Evolutionary conservation across 64 coral and sea anemone species (phyloP), one percentile per base, ranked within the genome.

Genomic region (Porites lutea): DNA sequence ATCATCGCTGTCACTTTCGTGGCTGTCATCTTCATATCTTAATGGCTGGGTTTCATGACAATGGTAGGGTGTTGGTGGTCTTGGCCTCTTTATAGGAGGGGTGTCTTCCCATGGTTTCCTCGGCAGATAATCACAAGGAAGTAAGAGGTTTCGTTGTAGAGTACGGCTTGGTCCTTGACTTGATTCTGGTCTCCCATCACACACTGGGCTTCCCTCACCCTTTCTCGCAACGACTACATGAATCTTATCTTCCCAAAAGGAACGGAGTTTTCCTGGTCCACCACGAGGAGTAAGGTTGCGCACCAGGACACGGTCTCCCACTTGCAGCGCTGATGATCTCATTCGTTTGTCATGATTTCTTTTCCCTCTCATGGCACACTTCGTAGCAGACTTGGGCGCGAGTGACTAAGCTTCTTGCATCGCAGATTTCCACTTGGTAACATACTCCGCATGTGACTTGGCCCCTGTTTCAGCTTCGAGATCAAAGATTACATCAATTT

Each of bases 231-330:
- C 82, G 15, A 95, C 93, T 53, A 91, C 14, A 47, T 81, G 75
- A 53, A 91, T 80, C 4, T 88, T 27, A 55, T 70, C 73, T 72
- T 95, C 82, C 71, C 88, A 95, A 72, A 78, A 95, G 22, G 73
- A 63, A 22, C 63, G 22, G 19, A 91, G 82, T 55, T 95, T 95
- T 71, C 73, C 87, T 48, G 92, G 92, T 74, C 74, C 93, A 68
- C 78, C 64, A 6, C 66, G 52, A 65, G 52, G 68, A 54, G 60
- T 90, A 16, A 95, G 69, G 73, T 91, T 92, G 53, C 82, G 71
- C 6, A 95, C 72, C n/a, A 90, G 80, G 8, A 95, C 79, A 65
- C 69, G 57, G 90, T 94, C 88, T 43, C 93, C 94, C n/a, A 70
- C 59, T 43, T 92, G 63, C 57, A 92, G 55, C 58, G 59, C 65